These are phyloP conservation scores for Scalopus aquaticus DNA, from an alignment of 2,113 vertebrate species.

Conservation along the genomic window DNA sequence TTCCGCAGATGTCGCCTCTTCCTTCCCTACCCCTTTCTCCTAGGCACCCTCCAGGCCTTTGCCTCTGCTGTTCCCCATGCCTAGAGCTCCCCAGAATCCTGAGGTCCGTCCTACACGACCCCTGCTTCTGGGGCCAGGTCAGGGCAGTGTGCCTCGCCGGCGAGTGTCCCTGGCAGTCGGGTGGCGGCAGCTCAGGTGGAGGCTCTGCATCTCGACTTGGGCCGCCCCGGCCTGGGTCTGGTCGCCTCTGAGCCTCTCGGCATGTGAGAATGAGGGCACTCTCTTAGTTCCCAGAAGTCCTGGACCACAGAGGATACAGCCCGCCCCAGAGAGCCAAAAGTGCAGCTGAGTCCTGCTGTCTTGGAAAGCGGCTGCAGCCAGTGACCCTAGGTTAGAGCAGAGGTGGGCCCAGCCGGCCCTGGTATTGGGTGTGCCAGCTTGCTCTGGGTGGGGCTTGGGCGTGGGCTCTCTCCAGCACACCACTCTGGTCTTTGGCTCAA, in stretches of 20 bases:
- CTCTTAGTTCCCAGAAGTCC: neutral
- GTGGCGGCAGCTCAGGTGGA: neutral
- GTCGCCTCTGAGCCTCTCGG: neutral
- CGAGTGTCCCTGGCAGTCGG: accelerated
- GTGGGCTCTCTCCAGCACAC: neutral
- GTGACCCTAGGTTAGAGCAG: neutral
- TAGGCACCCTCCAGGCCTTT: neutral
- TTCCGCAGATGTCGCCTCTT: neutral
- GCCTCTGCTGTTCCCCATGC: neutral
- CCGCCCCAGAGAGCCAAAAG: neutral
- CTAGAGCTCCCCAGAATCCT: accelerated
- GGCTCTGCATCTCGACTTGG: neutral
- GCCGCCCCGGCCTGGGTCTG: neutral
- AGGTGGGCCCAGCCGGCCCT: neutral
- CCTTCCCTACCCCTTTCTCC: neutral
- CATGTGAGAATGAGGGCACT: neutral
- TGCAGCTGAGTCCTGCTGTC: neutral
- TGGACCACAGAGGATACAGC: too few relatives aligned
- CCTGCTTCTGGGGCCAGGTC: neutral
- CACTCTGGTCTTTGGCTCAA: neutral
- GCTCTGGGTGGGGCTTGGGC: neutral
- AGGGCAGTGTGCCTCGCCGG: neutral
- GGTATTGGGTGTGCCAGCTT: neutral
- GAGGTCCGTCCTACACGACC: neutral
- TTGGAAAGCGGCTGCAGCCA: neutral